Conservation (phyloP, 2,113 vertebrate genomes). For the Odobenus rosmarus region DNA sequence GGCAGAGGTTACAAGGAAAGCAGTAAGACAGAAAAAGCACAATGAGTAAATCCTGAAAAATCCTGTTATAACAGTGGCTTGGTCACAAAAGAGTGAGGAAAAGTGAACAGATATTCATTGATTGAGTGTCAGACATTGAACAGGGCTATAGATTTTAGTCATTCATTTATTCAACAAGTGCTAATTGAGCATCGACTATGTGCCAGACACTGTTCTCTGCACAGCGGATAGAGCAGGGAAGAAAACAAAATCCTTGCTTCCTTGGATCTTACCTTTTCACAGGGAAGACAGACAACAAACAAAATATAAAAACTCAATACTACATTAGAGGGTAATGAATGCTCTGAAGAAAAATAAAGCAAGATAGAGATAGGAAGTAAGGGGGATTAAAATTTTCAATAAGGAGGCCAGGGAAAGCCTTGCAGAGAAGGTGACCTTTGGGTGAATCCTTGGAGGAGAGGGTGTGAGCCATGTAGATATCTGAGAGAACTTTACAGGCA, state of each 20-base stretch:
- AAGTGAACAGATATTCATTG: not conserved
- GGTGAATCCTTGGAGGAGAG: not conserved
- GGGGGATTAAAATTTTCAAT: not conserved
- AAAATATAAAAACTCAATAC: constrained; percentile 3
- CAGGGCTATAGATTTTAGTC: not conserved
- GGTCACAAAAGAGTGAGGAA: not conserved
- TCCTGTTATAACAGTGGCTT: not conserved
- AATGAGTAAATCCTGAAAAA: not conserved
- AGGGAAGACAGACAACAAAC: not conserved
- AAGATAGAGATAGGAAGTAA: not conserved
- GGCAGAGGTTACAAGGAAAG: not conserved
- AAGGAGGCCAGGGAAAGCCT: not conserved
- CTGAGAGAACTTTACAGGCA: not conserved
- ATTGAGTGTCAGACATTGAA: not conserved
- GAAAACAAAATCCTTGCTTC: not conserved
- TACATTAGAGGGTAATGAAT: not conserved
- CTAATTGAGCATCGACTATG: not conserved
- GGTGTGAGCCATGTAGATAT: not conserved
- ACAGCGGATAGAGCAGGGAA: not conserved
- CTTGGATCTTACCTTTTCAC: not conserved
- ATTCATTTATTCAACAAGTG: not conserved
- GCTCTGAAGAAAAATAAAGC: not conserved
- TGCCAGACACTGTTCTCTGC: not conserved
- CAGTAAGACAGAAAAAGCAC: not conserved
- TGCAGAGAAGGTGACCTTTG: not conserved